phyloP scores from a whole-genome alignment of 2,888 invertebrate species.

The Lordiphosa fenestrarum region DNA sequence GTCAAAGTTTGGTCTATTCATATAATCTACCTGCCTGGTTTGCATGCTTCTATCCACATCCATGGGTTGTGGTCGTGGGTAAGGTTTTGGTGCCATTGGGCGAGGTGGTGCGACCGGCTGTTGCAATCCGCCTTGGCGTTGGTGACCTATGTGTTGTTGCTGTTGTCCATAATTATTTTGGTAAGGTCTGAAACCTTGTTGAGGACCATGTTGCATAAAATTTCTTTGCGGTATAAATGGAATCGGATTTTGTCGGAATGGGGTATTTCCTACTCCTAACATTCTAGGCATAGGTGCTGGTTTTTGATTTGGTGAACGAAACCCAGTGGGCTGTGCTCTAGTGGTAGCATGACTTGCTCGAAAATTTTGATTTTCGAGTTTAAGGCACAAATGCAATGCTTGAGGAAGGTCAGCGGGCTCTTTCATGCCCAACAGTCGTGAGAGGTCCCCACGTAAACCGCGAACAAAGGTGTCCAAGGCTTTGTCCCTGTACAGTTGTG shows the following conservation, averaged over 20 bases:
- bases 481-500: slow-evolving; percentile 6
- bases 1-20: slow-evolving; percentile 16
- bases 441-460: slow-evolving; percentile 5
- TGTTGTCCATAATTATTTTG: no score
- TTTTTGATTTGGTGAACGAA: no score
- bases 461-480: slow-evolving; percentile 16
- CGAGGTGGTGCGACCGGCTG: slow-evolving; percentile 8
- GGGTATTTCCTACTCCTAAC: no score
- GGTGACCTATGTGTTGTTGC: no score
- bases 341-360: neutral
- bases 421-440: slow-evolving; percentile 6
- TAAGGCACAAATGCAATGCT: slow-evolving; percentile 9
- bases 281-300: no score
- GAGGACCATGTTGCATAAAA: no score
- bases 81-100: slow-evolving; percentile 21
- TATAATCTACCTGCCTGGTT: slow-evolving; percentile 26
- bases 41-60: slow-evolving; percentile 25
- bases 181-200: no score
- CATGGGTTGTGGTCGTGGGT: slow-evolving; percentile 28
- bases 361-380: slow-evolving; percentile 10
- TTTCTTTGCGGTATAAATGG: no score
- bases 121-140: neutral
- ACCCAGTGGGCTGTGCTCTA: neutral
- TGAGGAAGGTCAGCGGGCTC: slow-evolving; percentile 11
- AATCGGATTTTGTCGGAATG: no score